A percentile compares a stretch with the other conserved stretches of the same genome.
phyloP scores from a whole-genome alignment of 2,113 vertebrate species.

The Cochlearius cochlearius region DNA sequence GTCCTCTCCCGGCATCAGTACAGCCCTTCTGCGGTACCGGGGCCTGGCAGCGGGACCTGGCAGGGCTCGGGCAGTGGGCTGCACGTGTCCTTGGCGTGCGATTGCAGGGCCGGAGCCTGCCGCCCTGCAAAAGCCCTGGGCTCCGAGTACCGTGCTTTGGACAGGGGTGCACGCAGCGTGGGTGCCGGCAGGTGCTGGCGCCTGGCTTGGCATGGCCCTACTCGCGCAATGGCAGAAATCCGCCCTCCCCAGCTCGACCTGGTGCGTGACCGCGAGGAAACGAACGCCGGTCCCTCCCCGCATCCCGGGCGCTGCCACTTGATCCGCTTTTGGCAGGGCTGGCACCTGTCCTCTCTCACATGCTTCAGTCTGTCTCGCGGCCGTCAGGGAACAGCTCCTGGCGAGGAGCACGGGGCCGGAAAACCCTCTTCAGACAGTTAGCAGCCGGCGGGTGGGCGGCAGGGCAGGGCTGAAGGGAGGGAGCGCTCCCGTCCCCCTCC shows the following conservation, averaged over 20 bases:
- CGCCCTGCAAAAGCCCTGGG: not conserved
- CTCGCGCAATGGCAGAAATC: not conserved
- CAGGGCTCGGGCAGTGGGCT: not conserved
- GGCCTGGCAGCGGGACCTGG: not conserved
- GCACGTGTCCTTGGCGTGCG: not conserved
- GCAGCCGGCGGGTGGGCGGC: accelerated
- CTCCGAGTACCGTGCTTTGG: not conserved
- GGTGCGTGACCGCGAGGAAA: not conserved
- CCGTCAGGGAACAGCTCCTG: conserved; percentile 29
- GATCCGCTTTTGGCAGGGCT: conserved; percentile 32
- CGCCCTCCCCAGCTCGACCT: not conserved
- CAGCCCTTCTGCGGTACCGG: not conserved
- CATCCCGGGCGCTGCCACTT: conserved; percentile 1
- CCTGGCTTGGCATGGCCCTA: not conserved
- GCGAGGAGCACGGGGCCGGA: conserved; percentile 30
- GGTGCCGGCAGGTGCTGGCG: not conserved
- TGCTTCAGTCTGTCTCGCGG: conserved; percentile 45
- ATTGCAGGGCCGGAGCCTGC: not conserved
- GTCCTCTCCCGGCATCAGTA: not conserved
- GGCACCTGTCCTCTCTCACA: conserved; percentile 63
- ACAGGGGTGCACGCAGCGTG: not conserved
- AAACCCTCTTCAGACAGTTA: conserved; percentile 52
- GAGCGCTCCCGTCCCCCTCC: not conserved
- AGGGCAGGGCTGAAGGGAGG: not conserved
- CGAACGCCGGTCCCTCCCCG: not conserved